These are phyloP conservation scores for Smutsia gigantea DNA, from an alignment of 2,797 vertebrate species.

Conservation along the genomic window DNA sequence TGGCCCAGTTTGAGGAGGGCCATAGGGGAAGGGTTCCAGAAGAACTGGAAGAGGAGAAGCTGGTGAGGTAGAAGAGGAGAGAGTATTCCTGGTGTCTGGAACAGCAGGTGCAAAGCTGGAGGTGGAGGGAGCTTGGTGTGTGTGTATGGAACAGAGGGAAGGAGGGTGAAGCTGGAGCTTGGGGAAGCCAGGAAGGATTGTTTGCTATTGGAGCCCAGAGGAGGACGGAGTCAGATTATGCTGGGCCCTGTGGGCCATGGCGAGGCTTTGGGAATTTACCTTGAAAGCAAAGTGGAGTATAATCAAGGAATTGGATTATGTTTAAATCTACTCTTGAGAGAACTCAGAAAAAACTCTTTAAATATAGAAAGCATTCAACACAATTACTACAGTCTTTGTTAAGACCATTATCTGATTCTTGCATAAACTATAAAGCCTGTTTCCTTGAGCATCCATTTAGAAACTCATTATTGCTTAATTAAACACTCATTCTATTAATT, in stretches of 20 bases:
- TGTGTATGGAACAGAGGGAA: not conserved
- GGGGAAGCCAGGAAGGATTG: not conserved
- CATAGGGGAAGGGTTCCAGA: not conserved
- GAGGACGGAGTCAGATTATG: too few relatives aligned
- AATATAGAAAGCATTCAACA: slow-evolving; percentile 71
- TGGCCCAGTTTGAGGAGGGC: not conserved
- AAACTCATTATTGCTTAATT: slow-evolving; percentile 81
- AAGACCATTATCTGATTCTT: slow-evolving; percentile 78
- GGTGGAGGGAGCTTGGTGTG: not conserved
- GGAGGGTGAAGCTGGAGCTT: not conserved
- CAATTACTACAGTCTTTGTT: slow-evolving; percentile 72
- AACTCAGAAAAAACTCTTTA: slow-evolving; percentile 67
- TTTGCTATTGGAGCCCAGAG: not conserved
- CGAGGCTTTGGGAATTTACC: not conserved
- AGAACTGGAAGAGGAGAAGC: not conserved
- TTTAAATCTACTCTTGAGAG: slow-evolving; percentile 65
- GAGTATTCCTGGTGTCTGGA: not conserved
- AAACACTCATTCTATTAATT: slow-evolving; percentile 82
- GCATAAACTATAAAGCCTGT: slow-evolving; percentile 73
- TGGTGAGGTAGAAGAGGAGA: not conserved
- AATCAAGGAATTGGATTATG: slow-evolving; percentile 52
- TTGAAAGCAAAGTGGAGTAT: slow-evolving; percentile 28
- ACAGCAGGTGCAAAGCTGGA: not conserved
- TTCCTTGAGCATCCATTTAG: slow-evolving; percentile 79
- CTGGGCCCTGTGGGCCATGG: too few relatives aligned